Evolutionary conservation across 2,888 invertebrate species (phyloP), one percentile per base, ranked within the genome.

Genomic region (Venustoraphidia nigricollis): DNA sequence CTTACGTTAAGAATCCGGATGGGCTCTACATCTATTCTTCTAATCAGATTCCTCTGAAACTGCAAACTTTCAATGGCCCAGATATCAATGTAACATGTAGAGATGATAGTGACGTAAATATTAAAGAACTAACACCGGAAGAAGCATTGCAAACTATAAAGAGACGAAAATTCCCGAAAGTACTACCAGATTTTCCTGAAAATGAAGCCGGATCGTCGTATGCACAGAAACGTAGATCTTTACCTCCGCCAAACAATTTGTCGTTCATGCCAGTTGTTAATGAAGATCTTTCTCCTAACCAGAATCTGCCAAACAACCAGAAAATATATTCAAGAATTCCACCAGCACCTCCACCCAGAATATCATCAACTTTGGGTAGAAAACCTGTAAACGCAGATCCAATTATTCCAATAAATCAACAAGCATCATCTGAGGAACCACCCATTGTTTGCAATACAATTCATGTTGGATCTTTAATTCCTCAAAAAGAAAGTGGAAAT

Each of bases 141-240:
- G 84, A 87, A 61, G 79, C 86, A 1, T 61, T 88, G 46, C 68
- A 76, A 52, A 79, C 81, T 36, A 83, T 89, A 41, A 81, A 83
- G 62, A 72, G 82, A 50, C 70, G 85, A 55, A 89, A 88, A 61
- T 89, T 81, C 60, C 89, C 89, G 0, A 89, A 89, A 71, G 89
- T 89, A 2, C 62, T 89, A 36, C 89, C 89, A n/a, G 87, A 87
- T 63, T 76, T 83, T 56, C 77, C 79, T 2, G 70, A 56, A 38
- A 36, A 47, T n/a, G 54, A 56, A 10, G 58, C 58, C 10, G 57
- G 66, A 49, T 62, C 63, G 52, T 58, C 60, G 9, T 54, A 62
- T 48, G 57, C 60, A 14, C 60, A 59, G 53, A 81, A 81, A 57
- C 66, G 81, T n/a, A 66, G 79, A 47, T 81, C 81, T 2, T 66